phyloP scores from a whole-genome alignment of 2,113 vertebrate genomes.

The Xiphophorus hellerii region DNA sequence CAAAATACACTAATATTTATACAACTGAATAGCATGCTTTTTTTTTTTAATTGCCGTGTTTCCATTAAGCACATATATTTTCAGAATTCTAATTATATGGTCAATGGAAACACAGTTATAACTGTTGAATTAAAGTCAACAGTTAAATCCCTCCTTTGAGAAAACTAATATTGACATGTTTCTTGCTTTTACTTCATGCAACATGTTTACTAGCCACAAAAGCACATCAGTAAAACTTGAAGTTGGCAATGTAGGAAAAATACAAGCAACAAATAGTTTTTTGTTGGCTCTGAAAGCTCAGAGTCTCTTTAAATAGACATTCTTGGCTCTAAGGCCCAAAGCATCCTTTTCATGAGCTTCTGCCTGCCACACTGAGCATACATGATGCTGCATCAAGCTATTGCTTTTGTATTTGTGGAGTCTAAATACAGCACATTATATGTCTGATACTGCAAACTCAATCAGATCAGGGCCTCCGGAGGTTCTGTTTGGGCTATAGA shows the following conservation, averaged over 20 bases:
- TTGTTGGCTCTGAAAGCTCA: slow-evolving; percentile 30
- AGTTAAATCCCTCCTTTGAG: too few relatives aligned
- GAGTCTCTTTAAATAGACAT: slow-evolving; percentile 50
- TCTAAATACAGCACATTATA: not conserved
- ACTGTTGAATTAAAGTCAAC: too few relatives aligned
- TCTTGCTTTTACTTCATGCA: not conserved
- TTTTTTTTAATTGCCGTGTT: too few relatives aligned
- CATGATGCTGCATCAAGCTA: slow-evolving; percentile 45
- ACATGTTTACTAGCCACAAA: not conserved
- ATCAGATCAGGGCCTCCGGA: slow-evolving; percentile 32
- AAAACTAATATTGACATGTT: too few relatives aligned
- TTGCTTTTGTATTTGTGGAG: slow-evolving; percentile 25
- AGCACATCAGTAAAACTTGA: not conserved
- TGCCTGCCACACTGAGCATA: slow-evolving; percentile 44
- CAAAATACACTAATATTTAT: too few relatives aligned
- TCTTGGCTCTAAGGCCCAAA: slow-evolving; percentile 38
- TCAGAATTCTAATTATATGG: too few relatives aligned
- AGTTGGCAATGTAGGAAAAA: slow-evolving; percentile 31
- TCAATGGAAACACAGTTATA: too few relatives aligned
- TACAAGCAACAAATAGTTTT: slow-evolving; percentile 36
- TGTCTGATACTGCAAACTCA: slow-evolving; percentile 44
- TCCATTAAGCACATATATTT: too few relatives aligned
- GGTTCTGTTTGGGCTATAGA: not conserved
- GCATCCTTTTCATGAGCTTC: slow-evolving; percentile 52
- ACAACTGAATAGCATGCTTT: too few relatives aligned